Evolutionary conservation across 2,888 invertebrate genomes (phyloP).

Genomic region (Drosophila paramelanica): DNA sequence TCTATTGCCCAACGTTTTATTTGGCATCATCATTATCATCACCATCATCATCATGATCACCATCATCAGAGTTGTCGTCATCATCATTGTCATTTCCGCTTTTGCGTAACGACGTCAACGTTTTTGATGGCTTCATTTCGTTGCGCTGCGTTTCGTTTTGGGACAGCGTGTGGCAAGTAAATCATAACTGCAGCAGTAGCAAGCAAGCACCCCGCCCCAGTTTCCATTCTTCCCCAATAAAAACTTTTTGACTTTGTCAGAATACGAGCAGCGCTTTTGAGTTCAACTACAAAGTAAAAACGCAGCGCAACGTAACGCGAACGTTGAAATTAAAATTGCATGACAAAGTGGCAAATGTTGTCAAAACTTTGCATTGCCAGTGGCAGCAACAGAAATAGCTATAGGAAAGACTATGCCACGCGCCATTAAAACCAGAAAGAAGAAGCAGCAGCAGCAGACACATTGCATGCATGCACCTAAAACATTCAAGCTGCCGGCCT

Average conservation of each 20-base stretch:
- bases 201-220: background rate
- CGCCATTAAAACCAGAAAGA: constrained; percentile 4
- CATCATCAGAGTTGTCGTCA: constrained; percentile 27
- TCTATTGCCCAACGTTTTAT: constrained; percentile 54
- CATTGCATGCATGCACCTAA: constrained; percentile 42
- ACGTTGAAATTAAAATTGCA: constrained; percentile 74
- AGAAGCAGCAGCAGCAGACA: background rate
- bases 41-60: constrained; percentile 6
- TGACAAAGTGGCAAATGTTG: constrained; percentile 79
- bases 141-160: constrained; percentile 61
- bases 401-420: constrained; percentile 13
- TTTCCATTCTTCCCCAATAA: constrained; percentile 44
- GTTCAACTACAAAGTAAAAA: constrained; percentile 67
- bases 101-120: constrained; percentile 77
- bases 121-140: constrained; percentile 78
- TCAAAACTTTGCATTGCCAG: constrained; percentile 70
- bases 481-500: constrained; percentile 64
- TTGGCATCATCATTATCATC: constrained; percentile 44
- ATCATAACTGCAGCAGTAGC: constrained; percentile 64
- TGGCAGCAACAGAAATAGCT: constrained; percentile 29
- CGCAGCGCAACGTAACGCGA: constrained; percentile 32
- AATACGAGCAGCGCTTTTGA: constrained; percentile 60
- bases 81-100: constrained; percentile 79
- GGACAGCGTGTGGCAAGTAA: constrained; percentile 65
- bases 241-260: constrained; percentile 77